Evolutionary conservation across 2,888 invertebrate species (phyloP).

Genomic region (Ypsolopha scabrella): DNA sequence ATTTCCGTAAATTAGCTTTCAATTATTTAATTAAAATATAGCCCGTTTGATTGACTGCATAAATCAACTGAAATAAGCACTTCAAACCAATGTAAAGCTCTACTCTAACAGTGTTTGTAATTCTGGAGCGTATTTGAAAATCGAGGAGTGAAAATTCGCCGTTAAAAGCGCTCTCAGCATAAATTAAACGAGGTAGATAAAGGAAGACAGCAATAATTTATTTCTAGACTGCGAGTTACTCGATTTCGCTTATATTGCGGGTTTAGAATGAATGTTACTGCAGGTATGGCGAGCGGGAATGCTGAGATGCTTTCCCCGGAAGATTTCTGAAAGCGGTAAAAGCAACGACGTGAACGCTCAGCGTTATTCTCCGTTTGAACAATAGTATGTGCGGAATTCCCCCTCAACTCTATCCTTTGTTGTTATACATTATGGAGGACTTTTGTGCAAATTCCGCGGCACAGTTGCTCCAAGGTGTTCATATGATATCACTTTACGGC

Average conservation of each 20-base stretch:
- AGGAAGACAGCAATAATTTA: constrained; percentile 1
- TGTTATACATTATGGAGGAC: constrained; percentile 4
- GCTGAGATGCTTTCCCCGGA: constrained; percentile 15
- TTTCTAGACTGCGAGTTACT: background rate
- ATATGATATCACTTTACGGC: constrained; percentile 2
- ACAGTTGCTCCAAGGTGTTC: constrained; percentile 1
- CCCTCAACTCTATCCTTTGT: constrained; percentile 9
- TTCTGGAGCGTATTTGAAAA: constrained; percentile 1
- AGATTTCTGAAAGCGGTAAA: constrained; percentile 19
- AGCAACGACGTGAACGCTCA: constrained; percentile 12
- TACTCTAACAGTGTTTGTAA: background rate
- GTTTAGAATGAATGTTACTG: background rate
- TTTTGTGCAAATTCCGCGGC: constrained; percentile 5
- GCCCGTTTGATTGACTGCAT: background rate
- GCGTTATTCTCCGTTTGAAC: constrained; percentile 22
- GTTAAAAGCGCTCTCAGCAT: background rate
- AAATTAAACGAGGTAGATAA: constrained; percentile 2
- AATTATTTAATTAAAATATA: background rate
- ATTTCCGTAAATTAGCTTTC: background rate
- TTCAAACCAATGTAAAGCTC: constrained; percentile 1
- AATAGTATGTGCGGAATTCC: constrained; percentile 24
- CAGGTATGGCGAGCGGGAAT: constrained; percentile 12
- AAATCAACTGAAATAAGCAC: background rate
- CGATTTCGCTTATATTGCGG: constrained; percentile 1
- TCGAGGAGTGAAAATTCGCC: background rate